Evolutionary conservation across 2,797 vertebrate species (phyloP).

Genomic region (Yasuhikotakia modesta): DNA sequence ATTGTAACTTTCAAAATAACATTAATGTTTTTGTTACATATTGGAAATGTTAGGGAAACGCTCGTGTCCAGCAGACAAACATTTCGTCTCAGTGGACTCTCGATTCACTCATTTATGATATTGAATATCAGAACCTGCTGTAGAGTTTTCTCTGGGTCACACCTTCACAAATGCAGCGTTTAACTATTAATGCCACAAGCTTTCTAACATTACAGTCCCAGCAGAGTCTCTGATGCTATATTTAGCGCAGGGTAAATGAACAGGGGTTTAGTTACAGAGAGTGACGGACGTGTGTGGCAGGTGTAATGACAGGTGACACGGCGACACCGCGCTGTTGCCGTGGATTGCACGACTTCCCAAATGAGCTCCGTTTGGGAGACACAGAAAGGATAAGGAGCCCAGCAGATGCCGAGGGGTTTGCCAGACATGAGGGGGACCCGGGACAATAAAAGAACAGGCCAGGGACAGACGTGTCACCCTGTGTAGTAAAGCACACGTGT

Average conservation of each 20-base stretch:
- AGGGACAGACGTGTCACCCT: constrained; percentile 29
- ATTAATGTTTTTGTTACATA: no score
- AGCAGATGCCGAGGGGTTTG: constrained; percentile 72
- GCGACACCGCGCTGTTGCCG: constrained; percentile 70
- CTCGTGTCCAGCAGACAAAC: not conserved
- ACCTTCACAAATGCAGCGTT: constrained; percentile 29
- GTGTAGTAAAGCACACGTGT: constrained; percentile 38
- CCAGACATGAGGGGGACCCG: constrained; percentile 60
- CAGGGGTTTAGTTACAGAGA: constrained; percentile 68
- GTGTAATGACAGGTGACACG: constrained; percentile 70
- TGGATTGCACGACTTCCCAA: constrained; percentile 67
- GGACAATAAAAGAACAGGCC: constrained; percentile 64
- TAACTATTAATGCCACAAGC: constrained; percentile 44
- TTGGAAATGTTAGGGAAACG: no score
- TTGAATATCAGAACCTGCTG: constrained; percentile 24
- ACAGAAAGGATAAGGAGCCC: constrained; percentile 70
- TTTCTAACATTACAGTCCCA: constrained; percentile 45
- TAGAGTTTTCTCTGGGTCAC: no score
- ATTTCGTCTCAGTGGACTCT: constrained; percentile 12
- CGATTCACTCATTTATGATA: constrained; percentile 1
- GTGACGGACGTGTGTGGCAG: constrained; percentile 72
- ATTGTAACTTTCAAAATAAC: no score
- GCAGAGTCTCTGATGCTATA: constrained; percentile 65
- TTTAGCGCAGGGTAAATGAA: constrained; percentile 68
- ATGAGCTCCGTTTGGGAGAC: constrained; percentile 72